These are phyloP conservation scores for Zoanthus solanderi DNA, from an alignment of 92 coral and sea anemone genomes.

Conservation along the genomic window DNA sequence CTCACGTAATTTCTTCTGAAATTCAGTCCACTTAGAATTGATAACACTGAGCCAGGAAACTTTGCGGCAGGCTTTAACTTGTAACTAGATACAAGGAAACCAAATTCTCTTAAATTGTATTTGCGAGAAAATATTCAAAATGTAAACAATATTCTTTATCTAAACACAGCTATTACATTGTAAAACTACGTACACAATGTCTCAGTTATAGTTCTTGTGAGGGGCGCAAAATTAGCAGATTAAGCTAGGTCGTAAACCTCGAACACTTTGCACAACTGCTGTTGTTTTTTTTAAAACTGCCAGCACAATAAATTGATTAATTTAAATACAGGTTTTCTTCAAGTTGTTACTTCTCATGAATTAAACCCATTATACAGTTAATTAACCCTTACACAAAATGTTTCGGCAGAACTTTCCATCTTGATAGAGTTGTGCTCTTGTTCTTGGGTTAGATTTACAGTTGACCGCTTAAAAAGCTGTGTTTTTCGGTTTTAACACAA, in stretches of 20 bases:
- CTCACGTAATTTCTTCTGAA: background rate
- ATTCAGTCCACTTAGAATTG: background rate
- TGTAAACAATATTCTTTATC: slow-evolving; percentile 26
- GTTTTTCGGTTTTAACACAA: background rate
- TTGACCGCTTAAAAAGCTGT: background rate
- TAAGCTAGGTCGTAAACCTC: background rate
- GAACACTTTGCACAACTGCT: background rate
- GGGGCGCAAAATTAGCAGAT: background rate
- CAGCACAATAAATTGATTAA: background rate
- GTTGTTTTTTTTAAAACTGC: background rate
- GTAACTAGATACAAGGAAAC: slow-evolving; percentile 8
- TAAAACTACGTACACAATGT: background rate
- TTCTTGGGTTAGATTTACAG: background rate
- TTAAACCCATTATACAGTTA: slow-evolving; percentile 45
- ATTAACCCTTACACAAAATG: slow-evolving; percentile 38
- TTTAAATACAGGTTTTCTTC: background rate
- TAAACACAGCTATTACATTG: slow-evolving; percentile 22
- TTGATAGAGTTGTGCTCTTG: background rate
- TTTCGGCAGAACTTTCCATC: slow-evolving; percentile 36
- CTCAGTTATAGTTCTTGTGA: background rate
- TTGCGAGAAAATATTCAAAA: background rate
- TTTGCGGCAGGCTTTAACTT: background rate
- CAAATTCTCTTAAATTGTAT: background rate
- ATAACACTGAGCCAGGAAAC: background rate
- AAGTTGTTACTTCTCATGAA: slow-evolving; percentile 20